Conservation (phyloP, 2,113 vertebrate genomes). For the Eleginops maclovinus region DNA sequence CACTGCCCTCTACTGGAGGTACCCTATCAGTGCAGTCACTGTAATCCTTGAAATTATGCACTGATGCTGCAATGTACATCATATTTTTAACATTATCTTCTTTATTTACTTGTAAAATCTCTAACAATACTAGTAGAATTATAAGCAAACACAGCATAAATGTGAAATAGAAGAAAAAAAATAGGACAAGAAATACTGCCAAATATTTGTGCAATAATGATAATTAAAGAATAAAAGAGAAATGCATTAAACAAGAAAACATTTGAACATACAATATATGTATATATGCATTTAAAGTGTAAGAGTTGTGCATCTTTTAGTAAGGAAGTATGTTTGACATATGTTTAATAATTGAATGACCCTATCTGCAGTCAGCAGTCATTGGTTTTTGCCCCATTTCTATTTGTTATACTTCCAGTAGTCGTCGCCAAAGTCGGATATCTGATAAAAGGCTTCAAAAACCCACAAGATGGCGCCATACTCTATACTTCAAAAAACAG, state of each 20-base stretch:
- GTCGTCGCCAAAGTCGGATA: not conserved
- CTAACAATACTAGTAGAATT: not conserved
- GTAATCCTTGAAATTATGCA: not conserved
- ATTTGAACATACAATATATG: too few relatives aligned
- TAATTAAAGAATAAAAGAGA: too few relatives aligned
- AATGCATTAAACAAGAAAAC: too few relatives aligned
- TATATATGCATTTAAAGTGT: too few relatives aligned
- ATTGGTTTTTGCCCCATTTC: not conserved
- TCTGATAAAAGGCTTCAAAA: not conserved
- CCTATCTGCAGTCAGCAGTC: not conserved
- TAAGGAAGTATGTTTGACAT: not conserved
- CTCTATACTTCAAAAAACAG: slow-evolving; percentile 1
- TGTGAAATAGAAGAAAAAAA: not conserved
- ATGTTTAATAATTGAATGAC: not conserved
- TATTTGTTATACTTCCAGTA: not conserved
- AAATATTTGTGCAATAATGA: too few relatives aligned
- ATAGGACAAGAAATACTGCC: too few relatives aligned
- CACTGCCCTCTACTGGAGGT: slow-evolving; percentile 47
- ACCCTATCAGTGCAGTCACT: not conserved
- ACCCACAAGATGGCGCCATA: slow-evolving; percentile 64
- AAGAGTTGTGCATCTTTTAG: too few relatives aligned
- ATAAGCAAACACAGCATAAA: not conserved
- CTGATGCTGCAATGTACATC: not conserved
- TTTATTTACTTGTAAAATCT: not conserved
- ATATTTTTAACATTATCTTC: not conserved